phyloP scores from a whole-genome alignment of 2,888 invertebrate species.

The Sympetrum striolatum region DNA sequence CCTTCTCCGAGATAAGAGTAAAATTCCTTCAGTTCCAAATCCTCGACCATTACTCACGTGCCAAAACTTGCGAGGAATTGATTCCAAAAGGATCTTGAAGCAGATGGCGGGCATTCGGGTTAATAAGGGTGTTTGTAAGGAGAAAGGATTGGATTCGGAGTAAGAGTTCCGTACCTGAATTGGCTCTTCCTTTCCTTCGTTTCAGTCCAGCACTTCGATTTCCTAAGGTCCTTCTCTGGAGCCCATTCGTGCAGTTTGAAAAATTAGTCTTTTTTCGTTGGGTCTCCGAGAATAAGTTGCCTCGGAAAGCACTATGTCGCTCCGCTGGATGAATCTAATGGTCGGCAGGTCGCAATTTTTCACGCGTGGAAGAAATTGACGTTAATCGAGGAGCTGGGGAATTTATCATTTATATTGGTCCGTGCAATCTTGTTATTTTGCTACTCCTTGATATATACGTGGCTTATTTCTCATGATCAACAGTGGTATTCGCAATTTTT shows the following conservation, averaged over 20 bases:
- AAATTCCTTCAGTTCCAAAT: background rate
- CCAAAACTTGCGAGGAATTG: background rate
- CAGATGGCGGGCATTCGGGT: background rate
- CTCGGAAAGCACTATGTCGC: background rate
- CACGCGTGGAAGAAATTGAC: background rate
- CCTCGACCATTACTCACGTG: background rate
- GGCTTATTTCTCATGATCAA: no score
- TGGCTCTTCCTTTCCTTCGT: background rate
- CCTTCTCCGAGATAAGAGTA: background rate
- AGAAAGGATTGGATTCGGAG: background rate
- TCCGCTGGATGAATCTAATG: background rate
- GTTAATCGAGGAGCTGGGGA: background rate
- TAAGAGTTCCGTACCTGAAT: background rate
- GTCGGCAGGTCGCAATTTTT: background rate
- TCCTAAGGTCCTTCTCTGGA: background rate
- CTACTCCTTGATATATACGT: no score
- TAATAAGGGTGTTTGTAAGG: background rate
- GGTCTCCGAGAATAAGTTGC: background rate
- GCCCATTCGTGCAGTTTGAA: background rate
- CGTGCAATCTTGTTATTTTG: no score
- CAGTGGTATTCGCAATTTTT: no score
- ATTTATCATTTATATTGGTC: background rate
- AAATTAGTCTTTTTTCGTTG: background rate
- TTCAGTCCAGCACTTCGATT: background rate
- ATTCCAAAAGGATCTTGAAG: background rate